These are phyloP conservation scores for Stictocephala bisonia DNA, from an alignment of 2,888 invertebrate genomes.

Conservation along the genomic window DNA sequence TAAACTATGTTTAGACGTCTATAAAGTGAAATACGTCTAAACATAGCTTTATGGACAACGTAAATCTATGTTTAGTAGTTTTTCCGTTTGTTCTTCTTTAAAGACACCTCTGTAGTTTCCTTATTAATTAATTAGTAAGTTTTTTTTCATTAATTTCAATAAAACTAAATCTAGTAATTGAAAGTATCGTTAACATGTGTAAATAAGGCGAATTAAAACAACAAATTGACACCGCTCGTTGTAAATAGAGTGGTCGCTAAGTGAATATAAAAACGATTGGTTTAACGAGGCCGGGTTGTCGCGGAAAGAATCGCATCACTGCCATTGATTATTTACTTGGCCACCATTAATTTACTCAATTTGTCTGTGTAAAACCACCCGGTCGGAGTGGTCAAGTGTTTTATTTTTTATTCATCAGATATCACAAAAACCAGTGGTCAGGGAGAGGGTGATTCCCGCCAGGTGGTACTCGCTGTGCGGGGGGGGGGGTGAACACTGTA, in stretches of 20 bases:
- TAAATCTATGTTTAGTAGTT: no score
- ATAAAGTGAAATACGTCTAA: no score
- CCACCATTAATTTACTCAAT: slow-evolving; percentile 44
- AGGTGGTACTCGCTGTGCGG: slow-evolving; percentile 27
- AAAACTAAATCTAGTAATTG: no score
- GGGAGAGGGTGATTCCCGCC: slow-evolving; percentile 23
- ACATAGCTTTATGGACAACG: no score
- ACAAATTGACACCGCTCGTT: background rate
- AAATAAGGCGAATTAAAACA: background rate
- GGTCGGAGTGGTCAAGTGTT: slow-evolving; percentile 26
- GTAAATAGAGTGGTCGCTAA: slow-evolving; percentile 1
- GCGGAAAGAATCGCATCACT: slow-evolving; percentile 26
- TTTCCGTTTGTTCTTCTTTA: no score
- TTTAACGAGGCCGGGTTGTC: slow-evolving; percentile 11
- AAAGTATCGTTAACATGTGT: no score
- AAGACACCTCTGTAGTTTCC: no score
- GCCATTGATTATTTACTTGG: slow-evolving; percentile 42
- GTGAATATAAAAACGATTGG: slow-evolving; percentile 7
- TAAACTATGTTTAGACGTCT: no score
- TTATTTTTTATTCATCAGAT: slow-evolving; percentile 45
- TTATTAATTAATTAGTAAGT: no score
- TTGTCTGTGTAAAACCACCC: slow-evolving; percentile 42
- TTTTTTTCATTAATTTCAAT: no score
- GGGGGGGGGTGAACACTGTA: slow-evolving; percentile 26
- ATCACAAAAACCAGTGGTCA: slow-evolving; percentile 46